Conservation (phyloP, 2,797 vertebrate species). For the Liasis olivaceus region DNA sequence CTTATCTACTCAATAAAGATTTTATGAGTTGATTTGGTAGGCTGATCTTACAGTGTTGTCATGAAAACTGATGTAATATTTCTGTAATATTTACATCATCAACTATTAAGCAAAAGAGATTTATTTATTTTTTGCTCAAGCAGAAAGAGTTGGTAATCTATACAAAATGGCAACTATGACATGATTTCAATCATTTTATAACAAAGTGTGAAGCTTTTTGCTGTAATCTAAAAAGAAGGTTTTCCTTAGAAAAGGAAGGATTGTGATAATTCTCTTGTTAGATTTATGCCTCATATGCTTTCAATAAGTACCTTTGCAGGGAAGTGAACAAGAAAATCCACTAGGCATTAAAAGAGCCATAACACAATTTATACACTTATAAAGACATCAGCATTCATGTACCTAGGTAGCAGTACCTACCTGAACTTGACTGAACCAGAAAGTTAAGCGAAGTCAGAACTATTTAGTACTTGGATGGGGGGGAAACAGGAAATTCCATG, state of each 20-base stretch:
- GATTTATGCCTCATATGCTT: neutral
- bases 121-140: neutral
- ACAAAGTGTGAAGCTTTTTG: neutral
- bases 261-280: neutral
- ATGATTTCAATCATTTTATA: neutral
- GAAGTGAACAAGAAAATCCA: neutral
- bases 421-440: neutral
- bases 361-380: neutral
- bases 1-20: neutral
- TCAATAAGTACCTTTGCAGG: neutral
- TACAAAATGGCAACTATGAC: neutral
- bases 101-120: neutral
- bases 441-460: neutral
- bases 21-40: neutral
- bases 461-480: neutral
- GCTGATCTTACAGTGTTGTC: neutral
- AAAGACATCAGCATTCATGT: neutral
- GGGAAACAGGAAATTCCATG: neutral
- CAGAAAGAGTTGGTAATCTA: neutral
- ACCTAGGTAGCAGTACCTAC: neutral
- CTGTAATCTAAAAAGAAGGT: neutral
- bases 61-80: neutral
- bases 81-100: neutral
- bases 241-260: neutral
- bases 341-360: neutral